A percentile compares a stretch with the other conserved stretches of the same genome.
Evolutionary conservation across 2,888 invertebrate species (phyloP).

Genomic region (Listrodromus nycthemerus): DNA sequence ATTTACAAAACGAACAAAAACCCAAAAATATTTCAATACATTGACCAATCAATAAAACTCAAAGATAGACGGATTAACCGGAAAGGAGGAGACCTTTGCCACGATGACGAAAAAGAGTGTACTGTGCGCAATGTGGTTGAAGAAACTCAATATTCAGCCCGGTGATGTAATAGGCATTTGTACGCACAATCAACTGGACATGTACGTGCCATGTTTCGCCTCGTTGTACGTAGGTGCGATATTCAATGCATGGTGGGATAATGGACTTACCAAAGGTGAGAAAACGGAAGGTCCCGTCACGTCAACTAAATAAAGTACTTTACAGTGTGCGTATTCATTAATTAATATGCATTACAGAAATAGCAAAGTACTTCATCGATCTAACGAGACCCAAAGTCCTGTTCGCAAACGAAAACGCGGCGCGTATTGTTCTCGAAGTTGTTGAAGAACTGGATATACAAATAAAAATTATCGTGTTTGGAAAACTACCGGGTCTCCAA

Average conservation of each 20-base stretch:
- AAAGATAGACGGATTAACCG: conserved; percentile 75
- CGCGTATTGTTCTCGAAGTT: conserved; percentile 60
- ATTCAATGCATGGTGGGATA: conserved; percentile 77
- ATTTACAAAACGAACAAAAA: too few species aligned
- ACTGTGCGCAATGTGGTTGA: conserved; percentile 79
- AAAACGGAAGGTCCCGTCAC: neutral
- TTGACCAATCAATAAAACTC: conserved; percentile 74
- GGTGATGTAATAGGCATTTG: conserved; percentile 75
- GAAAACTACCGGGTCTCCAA: conserved; percentile 63
- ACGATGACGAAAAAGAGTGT: conserved; percentile 73
- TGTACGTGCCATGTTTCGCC: conserved; percentile 75
- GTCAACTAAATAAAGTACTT: neutral
- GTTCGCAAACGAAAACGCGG: conserved; percentile 69
- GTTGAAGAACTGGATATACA: conserved; percentile 65
- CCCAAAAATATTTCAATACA: conserved; percentile 73
- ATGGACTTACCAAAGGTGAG: conserved; percentile 72
- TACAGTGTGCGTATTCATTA: neutral
- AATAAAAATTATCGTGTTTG: conserved; percentile 72
- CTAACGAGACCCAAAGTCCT: conserved; percentile 75
- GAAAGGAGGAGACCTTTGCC: conserved; percentile 69
- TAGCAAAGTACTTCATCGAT: conserved; percentile 71
- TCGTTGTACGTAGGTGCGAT: conserved; percentile 74
- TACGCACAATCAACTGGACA: conserved; percentile 74
- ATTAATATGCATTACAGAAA: conserved; percentile 67
- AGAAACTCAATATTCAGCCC: conserved; percentile 71